A percentile compares a stretch with the other conserved stretches of the same genome.
phyloP scores from a whole-genome alignment of 23 tunicate genomes.

The Halocynthia roretzi region DNA sequence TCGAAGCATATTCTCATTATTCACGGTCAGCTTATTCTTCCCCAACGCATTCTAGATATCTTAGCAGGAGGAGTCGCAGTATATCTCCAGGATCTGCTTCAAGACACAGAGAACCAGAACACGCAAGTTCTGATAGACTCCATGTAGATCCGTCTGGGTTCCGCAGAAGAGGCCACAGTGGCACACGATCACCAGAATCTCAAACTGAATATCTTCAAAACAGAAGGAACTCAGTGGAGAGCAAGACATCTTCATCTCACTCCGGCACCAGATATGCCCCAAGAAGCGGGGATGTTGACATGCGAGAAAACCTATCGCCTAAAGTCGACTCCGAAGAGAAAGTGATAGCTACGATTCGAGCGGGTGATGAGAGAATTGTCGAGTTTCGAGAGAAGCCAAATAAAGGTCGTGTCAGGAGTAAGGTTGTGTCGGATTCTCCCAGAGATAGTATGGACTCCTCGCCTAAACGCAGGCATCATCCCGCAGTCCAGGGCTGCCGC shows the following conservation, averaged over 20 bases:
- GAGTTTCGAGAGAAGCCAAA: conserved; percentile 9
- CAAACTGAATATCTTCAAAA: neutral
- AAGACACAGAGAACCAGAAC: conserved; percentile 13
- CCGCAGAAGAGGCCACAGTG: conserved; percentile 23
- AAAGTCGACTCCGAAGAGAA: conserved; percentile 8
- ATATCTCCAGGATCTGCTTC: conserved; percentile 43
- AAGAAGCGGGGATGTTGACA: conserved; percentile 16
- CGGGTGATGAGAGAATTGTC: conserved; percentile 2
- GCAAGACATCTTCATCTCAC: conserved; percentile 19
- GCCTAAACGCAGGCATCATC: conserved; percentile 3
- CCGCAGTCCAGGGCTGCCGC: neutral
- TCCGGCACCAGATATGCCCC: conserved; percentile 20
- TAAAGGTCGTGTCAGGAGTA: conserved; percentile 10
- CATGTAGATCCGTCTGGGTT: neutral
- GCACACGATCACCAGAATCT: conserved; percentile 15
- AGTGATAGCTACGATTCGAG: conserved; percentile 1
- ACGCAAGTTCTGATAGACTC: neutral
- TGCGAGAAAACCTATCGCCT: conserved; percentile 9
- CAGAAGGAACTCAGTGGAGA: conserved; percentile 10
- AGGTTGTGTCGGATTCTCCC: neutral
- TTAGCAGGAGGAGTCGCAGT: conserved; percentile 65
- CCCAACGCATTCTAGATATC: conserved; percentile 21
- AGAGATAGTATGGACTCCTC: conserved; percentile 19
- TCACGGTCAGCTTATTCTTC: conserved; percentile 6
- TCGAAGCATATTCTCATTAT: conserved; percentile 5